Percentiles rank a stretch among this genome's conserved stretches.
Conservation (phyloP, 2,888 invertebrate species). For the Erebia aethiops region DNA sequence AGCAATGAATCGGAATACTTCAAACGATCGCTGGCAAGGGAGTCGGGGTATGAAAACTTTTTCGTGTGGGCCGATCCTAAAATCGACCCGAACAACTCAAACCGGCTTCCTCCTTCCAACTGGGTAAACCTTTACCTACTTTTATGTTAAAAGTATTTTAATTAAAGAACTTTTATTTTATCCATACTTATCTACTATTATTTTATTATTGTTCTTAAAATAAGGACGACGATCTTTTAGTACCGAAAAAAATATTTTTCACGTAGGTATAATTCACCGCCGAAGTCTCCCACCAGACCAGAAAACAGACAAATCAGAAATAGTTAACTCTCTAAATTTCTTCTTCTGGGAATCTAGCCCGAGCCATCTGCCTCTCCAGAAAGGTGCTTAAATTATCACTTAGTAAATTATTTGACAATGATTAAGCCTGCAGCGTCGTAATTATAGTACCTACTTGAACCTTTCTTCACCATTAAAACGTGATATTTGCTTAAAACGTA, state of each 20-base stretch:
- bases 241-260: not conserved
- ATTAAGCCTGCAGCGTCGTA: too few species aligned
- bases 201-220: not conserved
- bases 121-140: constrained; percentile 57
- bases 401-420: too few species aligned
- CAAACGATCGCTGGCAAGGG: constrained; percentile 81
- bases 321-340: too few species aligned
- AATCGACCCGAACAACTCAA: constrained; percentile 55
- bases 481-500: too few species aligned
- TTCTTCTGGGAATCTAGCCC: too few species aligned
- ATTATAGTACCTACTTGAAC: too few species aligned
- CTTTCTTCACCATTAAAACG: too few species aligned
- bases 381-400: too few species aligned
- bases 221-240: not conserved
- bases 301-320: too few species aligned
- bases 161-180: not conserved
- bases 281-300: too few species aligned
- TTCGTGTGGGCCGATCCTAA: constrained; percentile 85
- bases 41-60: constrained; percentile 84
- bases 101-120: constrained; percentile 67
- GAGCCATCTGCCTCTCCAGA: too few species aligned
- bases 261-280: not conserved
- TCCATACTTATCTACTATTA: not conserved
- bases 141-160: not conserved
- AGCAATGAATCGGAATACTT: constrained; percentile 93